Percentiles rank a stretch among this genome's conserved stretches.
Conservation (phyloP, 2,888 invertebrate genomes). For the Parapristionchus giblindavisi region DNA sequence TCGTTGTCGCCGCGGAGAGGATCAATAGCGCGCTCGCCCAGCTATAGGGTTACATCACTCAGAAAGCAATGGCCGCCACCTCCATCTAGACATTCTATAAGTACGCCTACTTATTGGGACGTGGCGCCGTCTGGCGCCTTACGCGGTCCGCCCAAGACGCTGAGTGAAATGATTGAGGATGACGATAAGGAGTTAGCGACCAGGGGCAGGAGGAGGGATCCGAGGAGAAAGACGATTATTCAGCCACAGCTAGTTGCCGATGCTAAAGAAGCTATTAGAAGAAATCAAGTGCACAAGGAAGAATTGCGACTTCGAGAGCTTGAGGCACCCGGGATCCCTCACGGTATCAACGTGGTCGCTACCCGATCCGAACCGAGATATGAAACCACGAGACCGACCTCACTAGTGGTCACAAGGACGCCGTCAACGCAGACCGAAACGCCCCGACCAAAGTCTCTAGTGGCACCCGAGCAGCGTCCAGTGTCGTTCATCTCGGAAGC, state of each 20-base stretch:
- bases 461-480: background rate
- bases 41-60: conserved; percentile 24
- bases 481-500: conserved; percentile 32
- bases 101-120: conserved; percentile 34
- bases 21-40: conserved; percentile 11
- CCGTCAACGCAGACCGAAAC: background rate
- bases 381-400: background rate
- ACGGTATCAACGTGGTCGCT: conserved; percentile 33
- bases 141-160: background rate
- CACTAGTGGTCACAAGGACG: background rate
- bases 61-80: conserved; percentile 28
- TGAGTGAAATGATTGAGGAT: conserved; percentile 7
- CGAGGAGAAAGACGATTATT: conserved; percentile 6
- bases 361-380: background rate
- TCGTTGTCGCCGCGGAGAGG: conserved; percentile 7
- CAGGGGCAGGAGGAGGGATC: conserved; percentile 5
- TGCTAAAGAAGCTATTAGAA: conserved; percentile 16
- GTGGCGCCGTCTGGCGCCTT: conserved; percentile 12
- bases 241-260: conserved; percentile 29
- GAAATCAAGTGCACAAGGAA: conserved; percentile 16
- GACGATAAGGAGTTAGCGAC: conserved; percentile 3
- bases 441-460: background rate
- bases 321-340: conserved; percentile 5
- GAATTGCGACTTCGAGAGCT: conserved; percentile 7
- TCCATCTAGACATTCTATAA: background rate